Percentiles rank a stretch among this genome's conserved stretches.
phyloP scores from a whole-genome alignment of 2,113 vertebrate genomes.

The Cephalopterus ornatus region DNA sequence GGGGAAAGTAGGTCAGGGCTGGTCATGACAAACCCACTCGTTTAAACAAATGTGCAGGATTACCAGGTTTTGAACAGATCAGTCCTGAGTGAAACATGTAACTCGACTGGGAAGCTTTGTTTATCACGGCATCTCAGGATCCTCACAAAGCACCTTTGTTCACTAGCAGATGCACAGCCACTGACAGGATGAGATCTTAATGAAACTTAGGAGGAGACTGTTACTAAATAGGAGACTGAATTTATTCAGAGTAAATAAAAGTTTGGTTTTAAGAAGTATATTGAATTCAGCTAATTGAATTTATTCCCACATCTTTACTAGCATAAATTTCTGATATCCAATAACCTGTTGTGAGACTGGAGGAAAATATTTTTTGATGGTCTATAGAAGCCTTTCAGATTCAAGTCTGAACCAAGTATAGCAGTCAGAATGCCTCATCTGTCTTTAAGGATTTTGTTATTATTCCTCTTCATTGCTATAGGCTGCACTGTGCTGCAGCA shows the following conservation, averaged over 20 bases:
- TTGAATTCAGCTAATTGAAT: neutral
- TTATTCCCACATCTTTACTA: neutral
- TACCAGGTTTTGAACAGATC: slow-evolving; percentile 18
- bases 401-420: neutral
- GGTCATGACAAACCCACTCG: neutral
- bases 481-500: slow-evolving; percentile 58
- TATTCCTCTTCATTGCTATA: slow-evolving; percentile 47
- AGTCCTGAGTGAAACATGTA: neutral
- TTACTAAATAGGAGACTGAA: neutral
- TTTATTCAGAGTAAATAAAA: neutral
- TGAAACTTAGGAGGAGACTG: neutral
- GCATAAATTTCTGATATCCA: neutral
- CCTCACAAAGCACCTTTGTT: neutral
- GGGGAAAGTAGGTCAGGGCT: slow-evolving; percentile 25
- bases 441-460: slow-evolving; percentile 44
- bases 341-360: neutral
- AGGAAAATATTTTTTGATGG: neutral
- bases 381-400: neutral
- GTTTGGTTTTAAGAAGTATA: neutral
- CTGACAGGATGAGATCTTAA: neutral
- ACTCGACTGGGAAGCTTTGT: neutral
- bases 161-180: rapidly evolving
- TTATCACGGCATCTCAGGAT: neutral
- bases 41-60: slow-evolving; percentile 4
- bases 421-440: neutral